Evolutionary conservation across 2,888 invertebrate species (phyloP).

Genomic region (Rhynchonema sp.): DNA sequence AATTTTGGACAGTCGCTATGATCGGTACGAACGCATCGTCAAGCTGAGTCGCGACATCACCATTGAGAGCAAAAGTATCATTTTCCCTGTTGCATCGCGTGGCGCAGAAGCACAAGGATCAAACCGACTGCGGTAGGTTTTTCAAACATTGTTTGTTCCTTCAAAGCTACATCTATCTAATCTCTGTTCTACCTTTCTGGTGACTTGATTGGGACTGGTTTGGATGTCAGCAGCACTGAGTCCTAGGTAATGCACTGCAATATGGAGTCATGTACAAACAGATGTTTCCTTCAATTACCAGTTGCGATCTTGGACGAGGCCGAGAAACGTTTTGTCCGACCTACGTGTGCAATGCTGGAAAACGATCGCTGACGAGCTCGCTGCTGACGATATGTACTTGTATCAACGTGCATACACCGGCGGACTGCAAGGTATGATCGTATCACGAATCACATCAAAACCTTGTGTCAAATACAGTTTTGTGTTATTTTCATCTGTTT

Average conservation of each 20-base stretch:
- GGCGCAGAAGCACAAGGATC: conserved; percentile 21
- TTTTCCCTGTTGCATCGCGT: conserved; percentile 62
- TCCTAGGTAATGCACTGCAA: not conserved
- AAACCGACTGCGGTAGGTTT: not conserved
- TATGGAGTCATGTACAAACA: too few species aligned
- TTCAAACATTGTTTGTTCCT: not conserved
- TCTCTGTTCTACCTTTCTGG: not conserved
- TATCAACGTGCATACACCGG: not conserved
- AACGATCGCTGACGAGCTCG: not conserved
- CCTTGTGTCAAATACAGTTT: too few species aligned
- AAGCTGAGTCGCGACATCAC: conserved; percentile 63
- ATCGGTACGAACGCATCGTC: conserved; percentile 59
- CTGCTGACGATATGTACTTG: not conserved
- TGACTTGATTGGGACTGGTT: not conserved
- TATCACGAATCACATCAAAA: too few species aligned
- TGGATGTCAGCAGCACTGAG: not conserved
- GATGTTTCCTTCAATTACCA: too few species aligned
- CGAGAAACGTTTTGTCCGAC: not conserved
- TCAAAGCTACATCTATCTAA: not conserved
- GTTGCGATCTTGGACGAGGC: not conserved
- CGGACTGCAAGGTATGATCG: not conserved
- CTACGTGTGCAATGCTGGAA: not conserved
- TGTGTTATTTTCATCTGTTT: too few species aligned
- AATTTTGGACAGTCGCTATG: conserved; percentile 56
- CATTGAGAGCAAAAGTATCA: conserved; percentile 70